Evolutionary conservation across 2,888 invertebrate genomes (phyloP).

Genomic region (Monopis laevigella): DNA sequence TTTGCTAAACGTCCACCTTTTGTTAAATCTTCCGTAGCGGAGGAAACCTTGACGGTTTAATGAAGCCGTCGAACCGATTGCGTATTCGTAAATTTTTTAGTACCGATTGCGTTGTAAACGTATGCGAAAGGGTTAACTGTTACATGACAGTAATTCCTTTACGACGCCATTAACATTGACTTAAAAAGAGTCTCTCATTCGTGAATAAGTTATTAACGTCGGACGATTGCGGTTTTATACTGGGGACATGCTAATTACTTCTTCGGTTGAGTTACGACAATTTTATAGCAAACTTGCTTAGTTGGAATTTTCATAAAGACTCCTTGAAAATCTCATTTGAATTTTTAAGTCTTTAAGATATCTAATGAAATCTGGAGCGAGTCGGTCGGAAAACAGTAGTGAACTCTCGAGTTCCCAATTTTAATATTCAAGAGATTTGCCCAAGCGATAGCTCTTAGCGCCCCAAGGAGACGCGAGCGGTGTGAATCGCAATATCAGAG

Average conservation of each 20-base stretch:
- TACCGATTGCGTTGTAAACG: conserved; percentile 9
- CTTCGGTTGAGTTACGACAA: conserved; percentile 28
- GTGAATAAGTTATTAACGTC: conserved; percentile 20
- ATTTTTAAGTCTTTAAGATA: conserved; percentile 10
- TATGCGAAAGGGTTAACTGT: conserved; percentile 14
- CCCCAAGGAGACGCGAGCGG: conserved; percentile 15
- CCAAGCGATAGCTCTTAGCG: conserved; percentile 4
- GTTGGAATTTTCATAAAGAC: conserved; percentile 5
- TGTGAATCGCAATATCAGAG: conserved; percentile 58
- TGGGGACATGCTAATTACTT: conserved; percentile 34
- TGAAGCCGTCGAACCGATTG: conserved; percentile 49
- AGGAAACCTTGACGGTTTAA: conserved; percentile 18
- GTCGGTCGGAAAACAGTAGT: conserved; percentile 3
- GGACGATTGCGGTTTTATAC: conserved; percentile 24
- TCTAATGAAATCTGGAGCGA: conserved; percentile 9
- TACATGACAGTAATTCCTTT: conserved; percentile 21
- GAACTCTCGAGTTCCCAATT: conserved; percentile 2
- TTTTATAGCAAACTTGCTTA: conserved; percentile 17
- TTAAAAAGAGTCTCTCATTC: conserved; percentile 12
- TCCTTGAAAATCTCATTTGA: conserved; percentile 7
- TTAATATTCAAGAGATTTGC: conserved; percentile 8
- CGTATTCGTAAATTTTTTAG: conserved; percentile 20
- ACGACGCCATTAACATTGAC: conserved; percentile 23
- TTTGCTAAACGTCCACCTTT: conserved; percentile 55
- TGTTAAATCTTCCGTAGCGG: conserved; percentile 34